Conservation (phyloP, 2,888 invertebrate species). For the Scotopteryx bipunctaria region DNA sequence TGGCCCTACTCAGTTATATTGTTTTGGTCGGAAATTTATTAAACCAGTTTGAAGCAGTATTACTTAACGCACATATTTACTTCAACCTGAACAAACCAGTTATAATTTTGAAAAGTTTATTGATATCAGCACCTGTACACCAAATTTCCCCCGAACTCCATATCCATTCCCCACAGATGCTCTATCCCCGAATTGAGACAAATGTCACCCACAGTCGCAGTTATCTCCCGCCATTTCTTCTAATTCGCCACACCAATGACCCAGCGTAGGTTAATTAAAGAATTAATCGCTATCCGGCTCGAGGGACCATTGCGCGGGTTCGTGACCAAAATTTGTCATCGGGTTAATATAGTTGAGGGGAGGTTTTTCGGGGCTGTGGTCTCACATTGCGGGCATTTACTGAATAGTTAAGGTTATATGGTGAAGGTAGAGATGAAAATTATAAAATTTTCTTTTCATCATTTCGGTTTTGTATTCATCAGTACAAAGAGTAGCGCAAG, state of each 20-base stretch:
- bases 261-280: conserved; percentile 73
- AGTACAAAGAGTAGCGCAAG: no score
- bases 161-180: conserved; percentile 27
- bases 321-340: conserved; percentile 64
- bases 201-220: conserved; percentile 56
- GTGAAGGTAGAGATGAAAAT: no score
- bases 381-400: conserved; percentile 17
- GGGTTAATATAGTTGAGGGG: conserved; percentile 36
- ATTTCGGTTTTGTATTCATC: no score
- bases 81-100: no score
- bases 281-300: conserved; percentile 63
- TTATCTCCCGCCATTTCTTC: conserved; percentile 69
- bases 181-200: conserved; percentile 59
- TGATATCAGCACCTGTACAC: conserved; percentile 14
- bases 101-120: not conserved
- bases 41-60: no score
- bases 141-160: conserved; percentile 6
- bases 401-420: conserved; percentile 14
- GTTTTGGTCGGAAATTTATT: no score
- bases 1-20: no score
- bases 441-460: no score
- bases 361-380: conserved; percentile 23
- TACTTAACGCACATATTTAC: no score
- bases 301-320: conserved; percentile 43
- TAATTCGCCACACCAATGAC: conserved; percentile 65